Evolutionary conservation across 2,113 vertebrate species (phyloP).

Genomic region (Tragulus kanchil): DNA sequence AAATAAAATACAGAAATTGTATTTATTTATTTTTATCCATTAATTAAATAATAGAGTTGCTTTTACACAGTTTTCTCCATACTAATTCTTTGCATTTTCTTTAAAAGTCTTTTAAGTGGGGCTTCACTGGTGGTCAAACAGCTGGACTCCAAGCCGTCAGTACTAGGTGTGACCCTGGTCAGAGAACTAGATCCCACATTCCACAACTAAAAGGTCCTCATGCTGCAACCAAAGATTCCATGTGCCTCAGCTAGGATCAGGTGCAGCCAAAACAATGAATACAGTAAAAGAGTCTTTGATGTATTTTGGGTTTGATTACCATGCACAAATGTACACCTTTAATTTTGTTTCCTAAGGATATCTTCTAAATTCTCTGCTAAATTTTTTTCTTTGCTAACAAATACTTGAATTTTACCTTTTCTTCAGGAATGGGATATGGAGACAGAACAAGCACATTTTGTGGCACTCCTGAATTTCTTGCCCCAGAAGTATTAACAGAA

Average conservation of each 20-base stretch:
- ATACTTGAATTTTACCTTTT: conserved; percentile 70
- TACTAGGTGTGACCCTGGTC: background rate
- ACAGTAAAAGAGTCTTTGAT: background rate
- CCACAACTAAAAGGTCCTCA: background rate
- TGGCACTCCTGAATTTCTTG: conserved; percentile 98
- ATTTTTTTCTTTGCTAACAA: conserved; percentile 36
- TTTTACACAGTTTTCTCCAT: background rate
- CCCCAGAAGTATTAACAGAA: conserved; percentile 98
- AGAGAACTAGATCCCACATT: background rate
- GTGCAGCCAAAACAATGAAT: background rate
- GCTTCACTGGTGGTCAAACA: background rate
- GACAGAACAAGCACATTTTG: conserved; percentile 99
- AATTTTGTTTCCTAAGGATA: conserved; percentile 53
- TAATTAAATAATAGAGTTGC: background rate
- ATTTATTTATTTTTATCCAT: background rate
- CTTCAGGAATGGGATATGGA: conserved; percentile 97
- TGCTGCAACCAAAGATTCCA: background rate
- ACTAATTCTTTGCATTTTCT: background rate
- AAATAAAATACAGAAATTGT: background rate
- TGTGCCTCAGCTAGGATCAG: background rate
- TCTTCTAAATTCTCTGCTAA: background rate
- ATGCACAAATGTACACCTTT: conserved; percentile 6
- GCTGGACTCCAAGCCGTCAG: background rate
- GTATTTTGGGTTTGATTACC: conserved; percentile 27
- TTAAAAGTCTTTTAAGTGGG: background rate